These are phyloP conservation scores for Metacarcinus magister DNA, from an alignment of 2,888 invertebrate genomes.

Conservation along the genomic window DNA sequence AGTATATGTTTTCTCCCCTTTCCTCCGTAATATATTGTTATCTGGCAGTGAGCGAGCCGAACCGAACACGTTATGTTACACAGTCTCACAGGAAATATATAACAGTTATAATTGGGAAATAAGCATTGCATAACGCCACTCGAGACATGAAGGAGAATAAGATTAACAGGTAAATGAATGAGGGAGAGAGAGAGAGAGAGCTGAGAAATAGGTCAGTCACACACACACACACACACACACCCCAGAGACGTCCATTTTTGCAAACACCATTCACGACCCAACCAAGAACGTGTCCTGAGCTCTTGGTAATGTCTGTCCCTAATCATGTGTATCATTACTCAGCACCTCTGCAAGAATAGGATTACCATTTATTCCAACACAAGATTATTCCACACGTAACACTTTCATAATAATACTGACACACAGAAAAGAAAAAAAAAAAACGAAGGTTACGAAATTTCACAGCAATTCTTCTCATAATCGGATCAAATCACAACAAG, in stretches of 20 bases:
- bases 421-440: too few relatives aligned
- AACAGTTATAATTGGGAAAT: neutral
- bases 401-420: neutral
- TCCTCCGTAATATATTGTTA: neutral
- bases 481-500: neutral
- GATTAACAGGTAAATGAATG: neutral
- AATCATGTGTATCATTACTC: neutral
- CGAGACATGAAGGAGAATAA: neutral
- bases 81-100: neutral
- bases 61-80: neutral
- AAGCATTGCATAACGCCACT: neutral
- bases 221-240: too few relatives aligned
- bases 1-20: neutral
- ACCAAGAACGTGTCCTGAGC: neutral
- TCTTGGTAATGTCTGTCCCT: too few relatives aligned
- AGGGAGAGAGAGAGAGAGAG: neutral
- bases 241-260: too few relatives aligned
- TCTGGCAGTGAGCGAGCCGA: neutral
- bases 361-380: neutral
- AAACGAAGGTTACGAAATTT: neutral
- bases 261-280: neutral
- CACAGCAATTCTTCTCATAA: neutral
- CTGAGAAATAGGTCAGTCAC: neutral
- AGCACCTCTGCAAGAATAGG: neutral
- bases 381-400: neutral